Percentiles rank a stretch among this genome's conserved stretches.
These are phyloP conservation scores for Drosophila saltans DNA, from an alignment of 1,140 invertebrate species.

Conservation along the genomic window DNA sequence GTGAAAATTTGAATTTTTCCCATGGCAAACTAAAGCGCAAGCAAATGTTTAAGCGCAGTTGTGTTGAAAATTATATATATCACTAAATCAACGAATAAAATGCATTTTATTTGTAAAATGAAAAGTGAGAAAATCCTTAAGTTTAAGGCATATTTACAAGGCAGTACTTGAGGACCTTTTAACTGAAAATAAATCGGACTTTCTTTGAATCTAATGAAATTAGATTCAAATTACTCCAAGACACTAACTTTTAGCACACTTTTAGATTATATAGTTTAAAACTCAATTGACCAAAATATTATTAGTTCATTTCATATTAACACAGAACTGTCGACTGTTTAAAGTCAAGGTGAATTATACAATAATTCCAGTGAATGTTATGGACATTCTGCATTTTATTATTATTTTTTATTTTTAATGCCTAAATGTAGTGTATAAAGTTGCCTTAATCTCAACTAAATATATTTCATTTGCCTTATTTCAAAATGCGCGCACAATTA, in stretches of 20 bases:
- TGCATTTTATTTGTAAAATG: background rate
- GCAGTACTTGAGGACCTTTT: background rate
- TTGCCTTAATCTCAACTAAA: conserved; percentile 9
- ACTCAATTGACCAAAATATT: too few relatives aligned
- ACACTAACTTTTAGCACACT: too few relatives aligned
- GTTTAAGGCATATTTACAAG: background rate
- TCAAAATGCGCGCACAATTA: conserved; percentile 70
- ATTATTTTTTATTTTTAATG: background rate
- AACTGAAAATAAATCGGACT: too few relatives aligned
- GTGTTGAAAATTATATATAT: too few relatives aligned
- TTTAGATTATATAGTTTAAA: too few relatives aligned
- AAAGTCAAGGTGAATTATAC: background rate
- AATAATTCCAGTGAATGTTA: background rate
- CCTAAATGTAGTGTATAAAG: conserved; percentile 11
- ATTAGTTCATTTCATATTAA: too few relatives aligned
- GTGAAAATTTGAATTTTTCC: conserved; percentile 7
- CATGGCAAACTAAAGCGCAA: background rate
- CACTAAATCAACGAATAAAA: background rate
- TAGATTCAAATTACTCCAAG: too few relatives aligned
- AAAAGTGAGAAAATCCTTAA: background rate
- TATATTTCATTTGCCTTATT: conserved; percentile 45
- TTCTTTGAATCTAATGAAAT: too few relatives aligned
- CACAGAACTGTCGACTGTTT: background rate
- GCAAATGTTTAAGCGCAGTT: background rate
- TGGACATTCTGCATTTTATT: background rate